Percentiles rank a stretch among this genome's conserved stretches.
Evolutionary conservation across 2,797 vertebrate species (phyloP).

Genomic region (Masticophis lateralis): DNA sequence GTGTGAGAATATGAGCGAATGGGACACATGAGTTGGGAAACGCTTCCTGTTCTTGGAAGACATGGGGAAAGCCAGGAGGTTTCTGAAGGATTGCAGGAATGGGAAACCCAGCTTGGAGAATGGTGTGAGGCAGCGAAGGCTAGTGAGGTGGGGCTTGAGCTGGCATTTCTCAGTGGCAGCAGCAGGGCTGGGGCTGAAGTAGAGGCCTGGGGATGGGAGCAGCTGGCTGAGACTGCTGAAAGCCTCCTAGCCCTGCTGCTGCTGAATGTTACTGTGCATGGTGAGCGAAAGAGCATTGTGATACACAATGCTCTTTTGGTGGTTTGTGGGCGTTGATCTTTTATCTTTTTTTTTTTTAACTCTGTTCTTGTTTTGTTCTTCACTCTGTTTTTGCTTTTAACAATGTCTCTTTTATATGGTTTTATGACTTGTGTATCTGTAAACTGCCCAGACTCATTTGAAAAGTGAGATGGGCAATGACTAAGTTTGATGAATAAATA

Average conservation of each 20-base stretch:
- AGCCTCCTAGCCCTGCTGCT: not conserved
- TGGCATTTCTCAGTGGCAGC: not conserved
- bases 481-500: not conserved
- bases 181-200: not conserved
- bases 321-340: not conserved
- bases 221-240: not conserved
- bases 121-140: not conserved
- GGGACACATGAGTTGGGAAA: not conserved
- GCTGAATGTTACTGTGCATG: not conserved
- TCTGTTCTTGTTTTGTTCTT: not conserved
- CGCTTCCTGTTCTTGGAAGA: not conserved
- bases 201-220: not conserved
- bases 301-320: not conserved
- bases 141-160: not conserved
- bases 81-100: not conserved
- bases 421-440: not conserved
- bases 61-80: not conserved
- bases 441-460: not conserved
- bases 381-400: not conserved
- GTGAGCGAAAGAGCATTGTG: too few relatives aligned
- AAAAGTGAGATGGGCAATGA: not conserved
- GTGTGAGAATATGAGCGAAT: not conserved
- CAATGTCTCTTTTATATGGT: not conserved
- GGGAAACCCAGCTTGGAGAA: not conserved
- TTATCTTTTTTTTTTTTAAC: not conserved